Conservation (phyloP, 2,888 invertebrate species). For the Cyaniris semiargus region DNA sequence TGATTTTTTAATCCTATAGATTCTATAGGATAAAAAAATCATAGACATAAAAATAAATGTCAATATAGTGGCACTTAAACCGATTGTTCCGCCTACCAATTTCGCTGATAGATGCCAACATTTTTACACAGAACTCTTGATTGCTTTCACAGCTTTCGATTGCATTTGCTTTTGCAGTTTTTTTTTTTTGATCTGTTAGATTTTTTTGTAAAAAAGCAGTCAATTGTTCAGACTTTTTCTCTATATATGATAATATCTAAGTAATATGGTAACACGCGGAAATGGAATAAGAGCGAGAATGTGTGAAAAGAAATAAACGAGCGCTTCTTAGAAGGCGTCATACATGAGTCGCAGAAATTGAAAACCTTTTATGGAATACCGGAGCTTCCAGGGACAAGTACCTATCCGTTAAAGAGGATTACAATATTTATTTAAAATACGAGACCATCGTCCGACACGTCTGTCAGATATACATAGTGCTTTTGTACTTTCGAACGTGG, state of each 20-base stretch:
- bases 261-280: not conserved
- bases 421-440: conserved; percentile 12
- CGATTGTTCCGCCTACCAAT: not conserved
- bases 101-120: not conserved
- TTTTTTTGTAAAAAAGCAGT: not conserved
- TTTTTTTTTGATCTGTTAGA: not conserved
- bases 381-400: not conserved
- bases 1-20: not conserved
- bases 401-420: conserved; percentile 3
- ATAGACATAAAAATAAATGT: not conserved
- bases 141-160: conserved; percentile 2
- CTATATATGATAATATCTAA: not conserved
- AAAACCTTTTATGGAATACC: conserved; percentile 16
- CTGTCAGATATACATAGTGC: not conserved
- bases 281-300: not conserved
- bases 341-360: conserved; percentile 5
- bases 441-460: not conserved
- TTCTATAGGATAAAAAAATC: not conserved
- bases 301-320: conserved; percentile 8
- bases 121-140: conserved; percentile 6
- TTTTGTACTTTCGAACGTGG: not conserved
- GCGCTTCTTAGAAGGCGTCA: not conserved
- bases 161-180: not conserved
- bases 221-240: not conserved
- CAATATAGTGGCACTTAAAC: not conserved